A percentile compares a stretch with the other conserved stretches of the same genome.
These are phyloP conservation scores for Geopemphigus sp. DNA, from an alignment of 1,140 invertebrate species.

Conservation along the genomic window DNA sequence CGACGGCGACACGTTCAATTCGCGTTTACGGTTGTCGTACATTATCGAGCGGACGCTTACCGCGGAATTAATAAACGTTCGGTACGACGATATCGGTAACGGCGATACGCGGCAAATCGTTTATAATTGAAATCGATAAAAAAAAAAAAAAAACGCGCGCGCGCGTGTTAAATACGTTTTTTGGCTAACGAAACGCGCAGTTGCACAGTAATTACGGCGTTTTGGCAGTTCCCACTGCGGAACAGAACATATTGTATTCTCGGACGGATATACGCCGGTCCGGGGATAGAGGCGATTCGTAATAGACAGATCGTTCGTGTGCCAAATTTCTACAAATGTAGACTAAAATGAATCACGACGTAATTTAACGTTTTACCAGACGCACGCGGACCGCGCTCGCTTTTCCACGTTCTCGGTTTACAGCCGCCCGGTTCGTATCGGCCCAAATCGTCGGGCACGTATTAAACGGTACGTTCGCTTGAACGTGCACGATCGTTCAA, in stretches of 20 bases:
- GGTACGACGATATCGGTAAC: no score
- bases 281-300: constrained; percentile 16
- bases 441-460: no score
- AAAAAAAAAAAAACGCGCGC: no score
- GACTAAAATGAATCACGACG: constrained; percentile 19
- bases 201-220: constrained; percentile 11
- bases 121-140: no score
- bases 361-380: constrained; percentile 37
- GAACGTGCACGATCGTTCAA: no score
- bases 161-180: neutral
- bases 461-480: no score
- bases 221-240: constrained; percentile 37
- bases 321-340: constrained; percentile 44
- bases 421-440: neutral
- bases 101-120: no score
- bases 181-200: constrained; percentile 26
- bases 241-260: constrained; percentile 30
- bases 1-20: no score
- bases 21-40: no score
- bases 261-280: neutral
- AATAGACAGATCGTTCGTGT: constrained; percentile 32
- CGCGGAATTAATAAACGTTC: no score
- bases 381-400: constrained; percentile 1
- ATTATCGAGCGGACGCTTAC: no score
- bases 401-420: constrained; percentile 1